Conservation (phyloP, 2,888 invertebrate species). For the Eledona agricola region DNA sequence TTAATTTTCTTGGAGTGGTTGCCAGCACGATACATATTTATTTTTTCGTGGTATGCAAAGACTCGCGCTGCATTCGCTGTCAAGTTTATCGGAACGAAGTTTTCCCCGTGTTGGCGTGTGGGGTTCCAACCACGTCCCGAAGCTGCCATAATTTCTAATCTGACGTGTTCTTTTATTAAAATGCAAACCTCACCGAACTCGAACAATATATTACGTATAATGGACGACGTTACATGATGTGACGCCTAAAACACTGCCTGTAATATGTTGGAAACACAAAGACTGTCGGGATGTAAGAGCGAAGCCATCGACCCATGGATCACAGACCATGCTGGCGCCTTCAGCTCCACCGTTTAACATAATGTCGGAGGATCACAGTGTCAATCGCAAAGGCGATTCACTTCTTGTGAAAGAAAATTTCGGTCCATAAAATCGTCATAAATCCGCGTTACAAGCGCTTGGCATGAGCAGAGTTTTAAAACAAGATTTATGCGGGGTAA, state of each 20-base stretch:
- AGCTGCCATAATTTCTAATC: constrained; percentile 31
- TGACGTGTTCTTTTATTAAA: constrained; percentile 30
- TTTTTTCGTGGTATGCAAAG: too few species aligned
- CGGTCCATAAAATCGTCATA: constrained; percentile 6
- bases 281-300: constrained; percentile 14
- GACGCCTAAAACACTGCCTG: constrained; percentile 30
- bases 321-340: constrained; percentile 31
- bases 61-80: constrained; percentile 4
- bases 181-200: constrained; percentile 33
- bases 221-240: constrained; percentile 32
- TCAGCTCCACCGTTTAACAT: constrained; percentile 29
- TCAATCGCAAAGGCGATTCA: too few species aligned
- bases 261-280: constrained; percentile 25
- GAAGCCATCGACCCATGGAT: constrained; percentile 31
- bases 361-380: constrained; percentile 23
- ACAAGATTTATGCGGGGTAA: constrained; percentile 2
- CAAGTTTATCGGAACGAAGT: constrained; percentile 3
- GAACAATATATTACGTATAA: constrained; percentile 31
- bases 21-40: too few species aligned
- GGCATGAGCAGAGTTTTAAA: constrained; percentile 3
- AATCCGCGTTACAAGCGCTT: not conserved
- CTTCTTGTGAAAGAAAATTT: too few species aligned
- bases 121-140: too few species aligned
- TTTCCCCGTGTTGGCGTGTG: not conserved
- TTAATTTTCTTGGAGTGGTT: too few species aligned